These are phyloP conservation scores for Empis livida DNA, from an alignment of 2,888 invertebrate genomes.

Conservation along the genomic window DNA sequence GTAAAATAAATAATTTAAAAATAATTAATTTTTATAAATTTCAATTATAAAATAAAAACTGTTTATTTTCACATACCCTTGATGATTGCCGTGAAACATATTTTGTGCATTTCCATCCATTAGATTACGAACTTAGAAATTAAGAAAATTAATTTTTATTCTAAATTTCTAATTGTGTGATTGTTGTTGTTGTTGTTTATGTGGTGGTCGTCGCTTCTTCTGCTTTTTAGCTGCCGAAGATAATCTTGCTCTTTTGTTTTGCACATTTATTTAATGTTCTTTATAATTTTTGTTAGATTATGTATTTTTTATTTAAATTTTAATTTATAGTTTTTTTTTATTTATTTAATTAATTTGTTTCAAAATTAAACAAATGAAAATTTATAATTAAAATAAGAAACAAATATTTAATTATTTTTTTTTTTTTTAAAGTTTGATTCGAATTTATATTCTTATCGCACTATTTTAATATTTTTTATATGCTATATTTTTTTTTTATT, in stretches of 20 bases:
- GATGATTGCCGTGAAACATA: conserved; percentile 46
- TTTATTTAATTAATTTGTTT: no score
- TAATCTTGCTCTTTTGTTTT: no score
- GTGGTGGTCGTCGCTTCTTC: no score
- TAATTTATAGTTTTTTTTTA: not conserved
- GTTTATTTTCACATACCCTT: conserved; percentile 31
- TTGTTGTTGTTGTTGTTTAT: not conserved
- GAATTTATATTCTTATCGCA: no score
- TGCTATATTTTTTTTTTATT: no score
- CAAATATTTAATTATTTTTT: no score
- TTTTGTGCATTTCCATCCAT: conserved; percentile 41
- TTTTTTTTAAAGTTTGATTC: no score
- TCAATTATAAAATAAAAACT: not conserved
- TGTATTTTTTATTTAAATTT: not conserved
- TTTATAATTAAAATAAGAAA: no score
- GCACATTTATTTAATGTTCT: not conserved
- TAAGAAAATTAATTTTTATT: conserved; percentile 20
- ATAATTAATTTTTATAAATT: not conserved
- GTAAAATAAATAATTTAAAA: no score
- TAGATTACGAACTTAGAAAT: conserved; percentile 34
- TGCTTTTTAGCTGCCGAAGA: no score
- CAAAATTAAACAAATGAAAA: no score
- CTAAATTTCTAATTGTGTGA: not conserved
- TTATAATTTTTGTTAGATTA: not conserved
- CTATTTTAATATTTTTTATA: no score